A percentile compares a stretch with the other conserved stretches of the same genome.
phyloP scores from a whole-genome alignment of 2,113 vertebrate genomes.

The Hydrolagus affinis region DNA sequence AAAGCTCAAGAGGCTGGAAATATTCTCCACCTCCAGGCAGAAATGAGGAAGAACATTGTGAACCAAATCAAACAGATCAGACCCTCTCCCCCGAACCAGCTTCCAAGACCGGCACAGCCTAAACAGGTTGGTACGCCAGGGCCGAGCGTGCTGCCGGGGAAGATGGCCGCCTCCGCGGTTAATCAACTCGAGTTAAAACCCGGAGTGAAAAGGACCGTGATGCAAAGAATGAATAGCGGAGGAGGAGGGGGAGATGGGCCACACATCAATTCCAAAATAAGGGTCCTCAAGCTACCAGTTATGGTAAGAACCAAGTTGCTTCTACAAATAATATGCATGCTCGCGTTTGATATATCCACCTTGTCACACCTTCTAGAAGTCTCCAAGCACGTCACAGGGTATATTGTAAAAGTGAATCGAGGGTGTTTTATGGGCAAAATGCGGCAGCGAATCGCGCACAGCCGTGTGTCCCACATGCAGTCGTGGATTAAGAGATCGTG shows the following conservation, averaged over 20 bases:
- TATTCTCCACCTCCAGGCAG: constrained; percentile 48
- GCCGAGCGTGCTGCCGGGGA: constrained; percentile 42
- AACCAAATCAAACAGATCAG: constrained; percentile 53
- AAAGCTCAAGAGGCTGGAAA: constrained; percentile 42
- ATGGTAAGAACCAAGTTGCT: constrained; percentile 69
- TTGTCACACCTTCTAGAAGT: too few relatives aligned
- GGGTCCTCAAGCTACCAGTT: constrained; percentile 82
- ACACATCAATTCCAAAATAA: constrained; percentile 76
- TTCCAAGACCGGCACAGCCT: background rate
- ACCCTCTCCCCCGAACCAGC: constrained; percentile 42
- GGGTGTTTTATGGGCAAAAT: too few relatives aligned
- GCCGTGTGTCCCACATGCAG: too few relatives aligned
- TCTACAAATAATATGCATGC: constrained; percentile 10
- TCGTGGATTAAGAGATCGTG: too few relatives aligned
- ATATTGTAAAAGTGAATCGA: too few relatives aligned
- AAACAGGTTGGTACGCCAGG: constrained; percentile 39
- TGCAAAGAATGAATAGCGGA: constrained; percentile 73
- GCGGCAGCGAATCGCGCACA: too few relatives aligned
- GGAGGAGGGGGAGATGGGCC: constrained; percentile 51
- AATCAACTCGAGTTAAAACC: constrained; percentile 61
- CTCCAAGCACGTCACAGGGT: too few relatives aligned
- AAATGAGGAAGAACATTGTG: constrained; percentile 45
- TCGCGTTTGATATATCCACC: background rate
- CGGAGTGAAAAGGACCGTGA: constrained; percentile 82
- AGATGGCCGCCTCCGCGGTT: constrained; percentile 33